Evolutionary conservation across 2,888 invertebrate species (phyloP).

Genomic region (Tetranychus piercei): DNA sequence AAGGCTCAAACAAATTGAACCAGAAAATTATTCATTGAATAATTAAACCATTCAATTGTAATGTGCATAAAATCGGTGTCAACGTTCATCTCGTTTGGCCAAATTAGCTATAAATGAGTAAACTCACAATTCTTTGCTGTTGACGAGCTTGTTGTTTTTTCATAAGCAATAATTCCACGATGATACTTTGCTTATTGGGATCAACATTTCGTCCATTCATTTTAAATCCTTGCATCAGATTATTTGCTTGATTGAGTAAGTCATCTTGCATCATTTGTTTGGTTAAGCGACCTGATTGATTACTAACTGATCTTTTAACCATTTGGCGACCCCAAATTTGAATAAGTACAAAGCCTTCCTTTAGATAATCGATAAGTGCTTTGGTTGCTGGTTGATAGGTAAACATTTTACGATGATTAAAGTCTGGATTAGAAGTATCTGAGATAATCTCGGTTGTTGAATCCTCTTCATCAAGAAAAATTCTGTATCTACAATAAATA

Average conservation of each 20-base stretch:
- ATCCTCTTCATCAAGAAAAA: constrained; percentile 36
- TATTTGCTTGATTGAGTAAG: constrained; percentile 29
- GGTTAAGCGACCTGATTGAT: constrained; percentile 29
- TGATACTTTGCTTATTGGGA: constrained; percentile 35
- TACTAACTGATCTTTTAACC: constrained; percentile 27
- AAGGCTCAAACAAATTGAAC: too few relatives aligned
- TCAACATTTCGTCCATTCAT: constrained; percentile 32
- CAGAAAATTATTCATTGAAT: background rate
- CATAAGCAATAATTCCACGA: constrained; percentile 35
- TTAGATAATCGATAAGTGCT: constrained; percentile 36
- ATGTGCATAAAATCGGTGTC: background rate
- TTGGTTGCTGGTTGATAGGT: constrained; percentile 33
- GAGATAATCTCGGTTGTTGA: constrained; percentile 31
- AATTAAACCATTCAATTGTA: background rate
- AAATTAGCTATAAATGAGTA: background rate
- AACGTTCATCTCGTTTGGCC: too few relatives aligned
- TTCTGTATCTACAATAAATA: constrained; percentile 35
- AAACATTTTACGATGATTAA: constrained; percentile 36
- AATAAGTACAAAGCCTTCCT: constrained; percentile 35
- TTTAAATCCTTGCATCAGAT: constrained; percentile 30
- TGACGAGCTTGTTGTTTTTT: constrained; percentile 35
- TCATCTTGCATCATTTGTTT: constrained; percentile 31
- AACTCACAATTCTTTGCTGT: constrained; percentile 34
- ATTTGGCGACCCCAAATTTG: constrained; percentile 39
- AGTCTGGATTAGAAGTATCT: constrained; percentile 36